Evolutionary conservation across 2,888 invertebrate genomes (phyloP).

Genomic region (Epinotia ramella): DNA sequence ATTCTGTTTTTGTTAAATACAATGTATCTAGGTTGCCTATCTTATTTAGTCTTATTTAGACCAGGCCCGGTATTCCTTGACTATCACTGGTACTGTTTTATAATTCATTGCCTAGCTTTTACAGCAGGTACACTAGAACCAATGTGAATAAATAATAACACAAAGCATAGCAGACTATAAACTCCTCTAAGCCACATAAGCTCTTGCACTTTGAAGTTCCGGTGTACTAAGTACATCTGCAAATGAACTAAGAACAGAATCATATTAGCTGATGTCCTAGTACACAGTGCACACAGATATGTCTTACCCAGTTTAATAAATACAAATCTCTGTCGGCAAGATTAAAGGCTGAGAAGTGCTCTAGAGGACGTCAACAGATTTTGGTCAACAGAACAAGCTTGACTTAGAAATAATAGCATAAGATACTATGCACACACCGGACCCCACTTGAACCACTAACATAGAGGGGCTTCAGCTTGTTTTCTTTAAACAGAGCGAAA

Average conservation of each 20-base stretch:
- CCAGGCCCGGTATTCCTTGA: no score
- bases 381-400: slow-evolving; percentile 77
- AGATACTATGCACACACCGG: slow-evolving; percentile 76
- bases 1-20: no score
- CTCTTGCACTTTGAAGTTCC: slow-evolving; percentile 15
- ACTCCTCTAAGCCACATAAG: background rate
- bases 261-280: slow-evolving; percentile 47
- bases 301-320: slow-evolving; percentile 61
- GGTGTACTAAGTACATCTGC: slow-evolving; percentile 4
- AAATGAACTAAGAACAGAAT: slow-evolving; percentile 26
- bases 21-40: no score
- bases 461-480: slow-evolving; percentile 77
- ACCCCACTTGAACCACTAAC: slow-evolving; percentile 75
- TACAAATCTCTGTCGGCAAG: slow-evolving; percentile 70
- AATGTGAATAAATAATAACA: background rate
- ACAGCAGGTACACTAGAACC: background rate
- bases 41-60: no score
- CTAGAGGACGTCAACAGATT: slow-evolving; percentile 71
- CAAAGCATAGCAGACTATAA: slow-evolving; percentile 3
- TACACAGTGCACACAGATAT: slow-evolving; percentile 55
- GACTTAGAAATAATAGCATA: slow-evolving; percentile 83
- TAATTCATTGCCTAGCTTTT: background rate
- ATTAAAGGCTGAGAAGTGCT: slow-evolving; percentile 69
- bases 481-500: slow-evolving; percentile 78
- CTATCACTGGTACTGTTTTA: background rate